Evolutionary conservation across 1,140 invertebrate species (phyloP), one percentile per base, ranked within the genome.

Genomic region (Lysiphlebus fabarum): DNA sequence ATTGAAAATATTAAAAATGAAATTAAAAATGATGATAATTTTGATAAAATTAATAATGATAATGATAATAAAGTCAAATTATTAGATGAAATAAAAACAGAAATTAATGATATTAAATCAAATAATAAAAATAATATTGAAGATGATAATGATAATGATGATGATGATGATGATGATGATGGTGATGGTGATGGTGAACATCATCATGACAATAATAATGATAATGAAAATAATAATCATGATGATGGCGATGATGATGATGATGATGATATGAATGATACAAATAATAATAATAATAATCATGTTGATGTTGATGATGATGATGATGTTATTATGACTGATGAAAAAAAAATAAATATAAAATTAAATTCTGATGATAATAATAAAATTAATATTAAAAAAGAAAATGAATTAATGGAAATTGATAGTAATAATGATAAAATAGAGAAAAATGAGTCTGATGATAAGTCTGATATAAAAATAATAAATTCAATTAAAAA

Each of bases 181-280:
- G 70, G 82, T 12, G 81, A 81, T 58, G 70, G 73, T 9, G 83
- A 81, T 65, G 78, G n/a, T n/a, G n/a, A n/a, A n/a, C n/a, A n/a
- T n/a, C n/a, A n/a, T n/a, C n/a, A n/a, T n/a, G n/a, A n/a, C n/a
- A n/a, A n/a, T n/a, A n/a, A n/a, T n/a, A n/a, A n/a, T n/a, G n/a
- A n/a, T n/a, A n/a, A n/a, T n/a, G n/a, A n/a, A n/a, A n/a, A n/a
- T n/a, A n/a, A n/a, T n/a, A n/a, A n/a, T n/a, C n/a, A n/a, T n/a
- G n/a, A n/a, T n/a, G n/a, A n/a, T n/a, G n/a, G n/a, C n/a, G n/a
- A n/a, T n/a, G n/a, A n/a, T n/a, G 82, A 83, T 12, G 81, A 81
- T 58, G 70, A 73, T 9, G 83, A 81, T 65, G 78, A 53, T n/a
- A 53, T 81, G 3, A 75, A 58, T 34, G 58, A 60, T 1, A 6